These are phyloP conservation scores for Dermolepida albohirtum DNA, from an alignment of 2,888 invertebrate genomes.

Conservation along the genomic window DNA sequence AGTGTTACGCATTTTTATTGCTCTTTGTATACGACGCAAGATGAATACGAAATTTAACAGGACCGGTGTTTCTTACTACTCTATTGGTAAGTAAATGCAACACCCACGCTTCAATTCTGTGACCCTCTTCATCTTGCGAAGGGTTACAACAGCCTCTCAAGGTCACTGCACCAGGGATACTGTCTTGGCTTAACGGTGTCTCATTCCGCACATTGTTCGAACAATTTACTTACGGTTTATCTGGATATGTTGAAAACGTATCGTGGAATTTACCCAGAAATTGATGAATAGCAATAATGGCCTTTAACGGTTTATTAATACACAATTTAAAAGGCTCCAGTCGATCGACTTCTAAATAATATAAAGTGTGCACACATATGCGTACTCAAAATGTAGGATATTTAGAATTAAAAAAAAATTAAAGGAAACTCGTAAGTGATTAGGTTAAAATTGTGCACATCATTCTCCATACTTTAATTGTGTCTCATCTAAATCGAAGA, in stretches of 20 bases:
- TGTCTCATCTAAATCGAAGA: too few relatives aligned
- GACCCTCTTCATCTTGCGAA: slow-evolving; percentile 19
- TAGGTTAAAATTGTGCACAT: too few relatives aligned
- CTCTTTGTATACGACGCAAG: neutral
- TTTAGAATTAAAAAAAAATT: too few relatives aligned
- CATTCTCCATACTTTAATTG: too few relatives aligned
- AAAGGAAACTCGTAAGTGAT: too few relatives aligned
- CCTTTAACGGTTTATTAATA: too few relatives aligned
- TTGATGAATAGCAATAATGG: neutral
- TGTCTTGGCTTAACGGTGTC: slow-evolving; percentile 52
- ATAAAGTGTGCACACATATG: too few relatives aligned
- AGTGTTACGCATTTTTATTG: neutral
- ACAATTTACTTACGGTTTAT: slow-evolving; percentile 45
- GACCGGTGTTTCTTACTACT: neutral
- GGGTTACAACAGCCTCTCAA: slow-evolving; percentile 48
- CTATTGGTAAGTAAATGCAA: neutral
- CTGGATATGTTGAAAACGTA: slow-evolving; percentile 4
- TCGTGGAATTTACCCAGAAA: slow-evolving; percentile 5
- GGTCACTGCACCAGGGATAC: slow-evolving; percentile 53
- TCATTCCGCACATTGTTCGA: slow-evolving; percentile 53
- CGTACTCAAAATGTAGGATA: too few relatives aligned
- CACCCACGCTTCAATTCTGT: slow-evolving; percentile 13
- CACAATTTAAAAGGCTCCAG: too few relatives aligned
- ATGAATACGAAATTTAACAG: neutral
- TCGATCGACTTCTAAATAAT: too few relatives aligned